Evolutionary conservation across 2,113 vertebrate genomes (phyloP).

Genomic region (Anhinga rufa): DNA sequence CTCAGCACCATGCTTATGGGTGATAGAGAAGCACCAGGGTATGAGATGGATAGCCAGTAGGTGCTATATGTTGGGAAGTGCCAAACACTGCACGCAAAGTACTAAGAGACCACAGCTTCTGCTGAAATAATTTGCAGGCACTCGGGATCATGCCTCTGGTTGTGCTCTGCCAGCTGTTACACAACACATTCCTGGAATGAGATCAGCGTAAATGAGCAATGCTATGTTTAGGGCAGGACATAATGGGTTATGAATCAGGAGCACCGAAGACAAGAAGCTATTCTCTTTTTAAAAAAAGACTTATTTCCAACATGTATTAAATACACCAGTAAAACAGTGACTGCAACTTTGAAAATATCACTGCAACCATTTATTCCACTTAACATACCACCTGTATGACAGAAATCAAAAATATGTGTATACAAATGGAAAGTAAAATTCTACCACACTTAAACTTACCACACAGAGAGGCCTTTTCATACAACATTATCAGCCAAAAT

Average conservation of each 20-base stretch:
- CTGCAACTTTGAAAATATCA: slow-evolving; percentile 26
- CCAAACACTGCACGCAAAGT: background rate
- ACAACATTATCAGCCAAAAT: background rate
- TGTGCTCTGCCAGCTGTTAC: slow-evolving; percentile 27
- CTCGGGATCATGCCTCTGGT: background rate
- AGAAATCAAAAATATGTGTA: slow-evolving; percentile 16
- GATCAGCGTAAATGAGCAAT: background rate
- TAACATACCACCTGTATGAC: slow-evolving; percentile 1
- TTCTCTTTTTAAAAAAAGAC: background rate
- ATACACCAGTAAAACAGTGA: background rate
- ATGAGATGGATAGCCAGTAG: background rate
- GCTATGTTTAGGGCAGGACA: slow-evolving; percentile 26
- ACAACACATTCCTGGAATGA: slow-evolving; percentile 50
- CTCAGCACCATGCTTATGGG: background rate
- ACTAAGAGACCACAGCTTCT: background rate
- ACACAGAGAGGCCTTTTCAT: slow-evolving; percentile 32
- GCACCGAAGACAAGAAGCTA: slow-evolving; percentile 32
- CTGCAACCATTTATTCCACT: slow-evolving; percentile 3
- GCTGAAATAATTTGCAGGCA: slow-evolving; percentile 2
- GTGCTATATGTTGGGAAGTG: background rate
- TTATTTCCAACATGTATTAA: background rate
- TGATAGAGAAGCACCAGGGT: rapidly evolving
- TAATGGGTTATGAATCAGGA: slow-evolving; percentile 55
- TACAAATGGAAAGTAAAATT: slow-evolving; percentile 30
- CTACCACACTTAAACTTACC: background rate